Evolutionary conservation across 2,113 vertebrate species (phyloP), one percentile per base, ranked within the genome.

Genomic region (Tautogolabrus adspersus): DNA sequence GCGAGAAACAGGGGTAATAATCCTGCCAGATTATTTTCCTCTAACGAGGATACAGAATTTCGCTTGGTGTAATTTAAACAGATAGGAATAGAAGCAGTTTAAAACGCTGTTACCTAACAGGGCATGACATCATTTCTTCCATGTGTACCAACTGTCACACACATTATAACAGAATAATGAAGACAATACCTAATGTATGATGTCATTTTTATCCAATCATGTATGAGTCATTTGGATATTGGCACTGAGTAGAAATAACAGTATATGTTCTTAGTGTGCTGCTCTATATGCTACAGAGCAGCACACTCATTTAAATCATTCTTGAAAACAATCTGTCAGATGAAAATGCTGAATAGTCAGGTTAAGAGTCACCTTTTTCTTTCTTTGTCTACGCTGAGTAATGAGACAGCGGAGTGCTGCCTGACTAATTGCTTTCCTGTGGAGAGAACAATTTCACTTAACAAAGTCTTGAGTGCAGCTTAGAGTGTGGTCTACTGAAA

Each of bases 381-480:
- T 46, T 38, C 30, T 22, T 18, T 30, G n/a, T 75, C 77, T 70
- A 6, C 18, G 8, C 2, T 54, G 34, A 66, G 66, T 54, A 47
- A 13, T 42, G 13, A 55, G 59, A 23, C 23, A 52, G 44, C 68
- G 22, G 57, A 26, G 61, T 47, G 47, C 44, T 70, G 72, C 51
- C 81, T 68, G 63, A 76, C 49, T 66, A 64, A 81, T 64, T 67
- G 57, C 52, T 68, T 30, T 75, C 72, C 59, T 47, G 38, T 40
- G 22, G 55, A 66, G 76, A 47, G 61, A 64, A 57, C 2, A 18
- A 69, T 23, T 54, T 68, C 72, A 70, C 52, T 21, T 0, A 40
- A 22, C 19, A 0, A 51, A 65, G 5, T 52, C 19, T 15, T 30
- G 18, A 23, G 15, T 58, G 42, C 30, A n/a, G 21, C 9, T 6